Percentiles rank a stretch among this genome's conserved stretches.
Evolutionary conservation across 2,888 invertebrate species (phyloP).

Genomic region (Sminthurinus aureus): DNA sequence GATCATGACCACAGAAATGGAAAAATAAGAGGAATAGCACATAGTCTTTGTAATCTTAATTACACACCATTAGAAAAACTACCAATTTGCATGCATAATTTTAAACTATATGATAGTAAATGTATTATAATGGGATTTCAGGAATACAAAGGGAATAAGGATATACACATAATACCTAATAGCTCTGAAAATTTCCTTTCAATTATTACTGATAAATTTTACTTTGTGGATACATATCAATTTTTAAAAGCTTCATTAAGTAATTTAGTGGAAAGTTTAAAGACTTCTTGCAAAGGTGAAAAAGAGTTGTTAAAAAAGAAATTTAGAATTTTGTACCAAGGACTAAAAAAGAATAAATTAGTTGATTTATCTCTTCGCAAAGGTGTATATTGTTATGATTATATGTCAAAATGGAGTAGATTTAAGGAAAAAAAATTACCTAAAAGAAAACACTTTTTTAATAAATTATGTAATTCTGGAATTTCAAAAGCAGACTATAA

Average conservation of each 20-base stretch:
- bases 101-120: too few species aligned
- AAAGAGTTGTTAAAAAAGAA: neutral
- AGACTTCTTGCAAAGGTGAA: neutral
- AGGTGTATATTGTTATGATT: constrained; percentile 6
- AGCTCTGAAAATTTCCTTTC: too few species aligned
- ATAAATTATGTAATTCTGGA: neutral
- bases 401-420: neutral
- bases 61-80: too few species aligned
- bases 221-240: too few species aligned
- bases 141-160: too few species aligned
- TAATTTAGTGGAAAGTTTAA: neutral
- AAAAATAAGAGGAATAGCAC: too few species aligned
- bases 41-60: too few species aligned
- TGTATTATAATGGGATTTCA: too few species aligned
- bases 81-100: too few species aligned
- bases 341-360: neutral
- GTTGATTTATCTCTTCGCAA: neutral
- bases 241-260: neutral
- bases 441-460: neutral
- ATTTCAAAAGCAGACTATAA: neutral
- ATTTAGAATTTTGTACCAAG: neutral
- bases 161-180: too few species aligned
- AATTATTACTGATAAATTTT: too few species aligned
- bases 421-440: constrained; percentile 13
- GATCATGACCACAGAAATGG: too few species aligned